Evolutionary conservation across 2,113 vertebrate genomes (phyloP), one percentile per base, ranked within the genome.

Genomic region (Thomomys bottae): DNA sequence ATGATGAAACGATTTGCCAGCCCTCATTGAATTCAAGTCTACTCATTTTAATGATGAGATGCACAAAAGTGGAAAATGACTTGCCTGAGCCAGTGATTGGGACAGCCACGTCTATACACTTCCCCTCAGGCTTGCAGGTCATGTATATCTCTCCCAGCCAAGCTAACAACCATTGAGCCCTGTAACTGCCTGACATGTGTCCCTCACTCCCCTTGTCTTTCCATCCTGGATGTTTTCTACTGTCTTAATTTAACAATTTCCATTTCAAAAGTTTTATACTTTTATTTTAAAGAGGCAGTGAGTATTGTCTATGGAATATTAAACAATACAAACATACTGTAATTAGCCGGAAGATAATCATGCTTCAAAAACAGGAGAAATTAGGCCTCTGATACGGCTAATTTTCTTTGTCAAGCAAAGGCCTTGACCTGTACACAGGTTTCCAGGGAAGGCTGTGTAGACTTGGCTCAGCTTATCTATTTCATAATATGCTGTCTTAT

Each of bases 261-360:
- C 38, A 73, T 83, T 81, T 28, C 34, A 93, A 66, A 64, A 57
- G 45, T 91, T 57, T 76, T 26, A 85, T 18, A 38, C 77, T 81
- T 93, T 68, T 79, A 84, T 78, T 67, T 94, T 82, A 79, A 82
- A 45, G 2, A 91, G 84, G 72, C 11, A 72, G 54, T 38, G 45
- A 54, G 17, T 5, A 32, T 54, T 82, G 11, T 61, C n/a, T 71
- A 64, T 61, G 7, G 5, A 68, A 88, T 80, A 91, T 76, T 49
- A 91, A 75, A 72, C 68, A 42, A 88, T 82, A 38, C 5, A 30
- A 61, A 24, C 8, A 54, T 54, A 59, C 84, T 42, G 49, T 71
- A 78, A 78, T 7, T 61, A 86, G 66, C 11, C 36, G 23, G 32
- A 84, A 88, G 18, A 59, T 63, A 93, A 72, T 38, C 18, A 70